Conservation (phyloP, 2,888 invertebrate genomes). For the Plagiodera versicolora region DNA sequence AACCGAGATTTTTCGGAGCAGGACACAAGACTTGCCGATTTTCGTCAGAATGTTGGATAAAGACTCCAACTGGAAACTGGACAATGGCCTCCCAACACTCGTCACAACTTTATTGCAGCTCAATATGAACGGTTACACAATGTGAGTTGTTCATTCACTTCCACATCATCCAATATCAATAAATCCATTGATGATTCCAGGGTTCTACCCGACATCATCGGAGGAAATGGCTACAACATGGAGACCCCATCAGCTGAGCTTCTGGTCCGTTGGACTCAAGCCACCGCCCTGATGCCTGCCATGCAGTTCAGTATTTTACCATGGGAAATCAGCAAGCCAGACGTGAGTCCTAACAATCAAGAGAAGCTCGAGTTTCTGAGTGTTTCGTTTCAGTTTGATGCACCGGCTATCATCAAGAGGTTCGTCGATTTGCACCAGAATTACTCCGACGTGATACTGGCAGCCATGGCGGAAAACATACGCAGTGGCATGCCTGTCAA, state of each 20-base stretch:
- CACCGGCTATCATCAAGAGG: slow-evolving; percentile 63
- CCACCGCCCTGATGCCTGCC: slow-evolving; percentile 75
- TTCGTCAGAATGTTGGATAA: slow-evolving; percentile 81
- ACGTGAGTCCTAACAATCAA: slow-evolving; percentile 10
- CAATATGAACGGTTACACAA: slow-evolving; percentile 56
- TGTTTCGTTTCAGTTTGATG: slow-evolving; percentile 52
- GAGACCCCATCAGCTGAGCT: slow-evolving; percentile 60
- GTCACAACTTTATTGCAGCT: slow-evolving; percentile 71
- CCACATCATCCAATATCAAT: too few species aligned
- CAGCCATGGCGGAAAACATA: slow-evolving; percentile 64
- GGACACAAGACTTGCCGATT: slow-evolving; percentile 69
- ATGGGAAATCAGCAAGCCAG: slow-evolving; percentile 64
- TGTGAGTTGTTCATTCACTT: slow-evolving; percentile 37
- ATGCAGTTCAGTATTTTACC: slow-evolving; percentile 81
- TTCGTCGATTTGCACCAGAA: slow-evolving; percentile 68
- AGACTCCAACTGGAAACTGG: slow-evolving; percentile 68
- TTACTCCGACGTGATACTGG: slow-evolving; percentile 64
- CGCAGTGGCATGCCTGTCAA: slow-evolving; percentile 71
- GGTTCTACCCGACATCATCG: slow-evolving; percentile 80
- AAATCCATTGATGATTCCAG: too few species aligned
- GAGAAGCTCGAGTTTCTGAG: neutral
- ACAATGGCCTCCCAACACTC: slow-evolving; percentile 72
- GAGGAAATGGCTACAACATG: slow-evolving; percentile 56
- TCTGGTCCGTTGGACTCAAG: slow-evolving; percentile 78
- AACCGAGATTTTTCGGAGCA: slow-evolving; percentile 39